phyloP scores from a whole-genome alignment of 2,797 vertebrate species.

The Oreonectes daqikongensis region DNA sequence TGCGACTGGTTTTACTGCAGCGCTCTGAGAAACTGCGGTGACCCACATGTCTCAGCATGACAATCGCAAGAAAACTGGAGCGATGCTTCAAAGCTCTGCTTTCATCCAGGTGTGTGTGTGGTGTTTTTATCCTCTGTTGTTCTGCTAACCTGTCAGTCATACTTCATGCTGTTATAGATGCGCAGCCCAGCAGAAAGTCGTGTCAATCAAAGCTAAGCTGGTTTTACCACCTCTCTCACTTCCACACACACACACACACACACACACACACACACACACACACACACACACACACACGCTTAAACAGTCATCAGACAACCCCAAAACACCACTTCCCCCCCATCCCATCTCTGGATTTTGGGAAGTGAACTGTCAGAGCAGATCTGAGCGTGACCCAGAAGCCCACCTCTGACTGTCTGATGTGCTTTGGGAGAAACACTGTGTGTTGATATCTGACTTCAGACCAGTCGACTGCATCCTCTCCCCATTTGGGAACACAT shows the following conservation, averaged over 20 bases:
- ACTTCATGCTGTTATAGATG: not conserved
- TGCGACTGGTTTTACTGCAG: not conserved
- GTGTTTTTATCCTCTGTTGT: not conserved
- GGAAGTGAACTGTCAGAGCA: conserved; percentile 6
- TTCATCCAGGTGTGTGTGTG: conserved; percentile 40
- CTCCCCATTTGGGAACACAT: conserved; percentile 14
- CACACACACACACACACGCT: not conserved
- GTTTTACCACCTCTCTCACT: not conserved
- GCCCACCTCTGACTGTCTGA: conserved; percentile 31
- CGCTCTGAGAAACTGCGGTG: conserved; percentile 1
- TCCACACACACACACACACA: not conserved
- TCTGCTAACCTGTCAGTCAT: not conserved
- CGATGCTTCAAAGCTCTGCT: conserved; percentile 11
- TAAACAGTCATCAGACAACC: not conserved
- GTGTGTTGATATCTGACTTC: conserved; percentile 23
- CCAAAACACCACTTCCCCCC: not conserved
- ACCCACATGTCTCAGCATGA: conserved; percentile 37
- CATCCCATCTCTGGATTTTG: not conserved
- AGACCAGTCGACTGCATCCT: conserved; percentile 9
- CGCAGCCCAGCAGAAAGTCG: conserved; percentile 5
- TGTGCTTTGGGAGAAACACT: conserved; percentile 39
- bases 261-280: not conserved
- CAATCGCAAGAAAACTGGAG: not conserved
- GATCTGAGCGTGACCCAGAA: not conserved
- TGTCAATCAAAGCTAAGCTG: conserved; percentile 35